Percentiles rank a stretch among this genome's conserved stretches.
Conservation (phyloP, 2,888 invertebrate genomes). For the Rhabditophanes sp. region DNA sequence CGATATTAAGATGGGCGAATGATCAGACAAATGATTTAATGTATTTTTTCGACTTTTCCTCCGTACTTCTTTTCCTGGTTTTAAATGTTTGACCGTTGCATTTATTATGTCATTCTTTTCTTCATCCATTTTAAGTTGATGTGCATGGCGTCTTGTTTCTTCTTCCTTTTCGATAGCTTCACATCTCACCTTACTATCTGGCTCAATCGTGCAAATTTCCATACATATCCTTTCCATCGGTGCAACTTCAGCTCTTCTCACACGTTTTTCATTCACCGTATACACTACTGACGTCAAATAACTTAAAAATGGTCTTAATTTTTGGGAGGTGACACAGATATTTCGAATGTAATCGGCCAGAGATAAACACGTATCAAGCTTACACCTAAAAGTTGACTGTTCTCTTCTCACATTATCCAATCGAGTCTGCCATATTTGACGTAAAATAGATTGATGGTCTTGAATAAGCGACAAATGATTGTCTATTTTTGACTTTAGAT, state of each 20-base stretch:
- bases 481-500: conserved; percentile 36
- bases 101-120: conserved; percentile 2
- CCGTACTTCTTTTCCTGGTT: neutral
- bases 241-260: conserved; percentile 24
- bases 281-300: conserved; percentile 16
- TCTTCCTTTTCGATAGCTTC: conserved; percentile 25
- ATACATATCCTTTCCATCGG: conserved; percentile 44
- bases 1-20: neutral
- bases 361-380: neutral
- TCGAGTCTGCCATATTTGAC: conserved; percentile 57
- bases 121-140: neutral
- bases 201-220: conserved; percentile 45
- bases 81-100: neutral
- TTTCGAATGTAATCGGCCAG: neutral
- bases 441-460: conserved; percentile 23
- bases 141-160: conserved; percentile 3
- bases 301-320: conserved; percentile 16
- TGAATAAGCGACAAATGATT: conserved; percentile 42
- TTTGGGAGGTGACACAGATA: conserved; percentile 9
- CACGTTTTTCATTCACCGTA: conserved; percentile 13
- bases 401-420: conserved; percentile 58
- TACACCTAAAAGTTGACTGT: conserved; percentile 50
- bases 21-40: conserved; percentile 4
- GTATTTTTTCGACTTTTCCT: conserved; percentile 2
- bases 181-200: conserved; percentile 43